Conservation (phyloP, 2,888 invertebrate species). For the Entomobrya multifasciata region DNA sequence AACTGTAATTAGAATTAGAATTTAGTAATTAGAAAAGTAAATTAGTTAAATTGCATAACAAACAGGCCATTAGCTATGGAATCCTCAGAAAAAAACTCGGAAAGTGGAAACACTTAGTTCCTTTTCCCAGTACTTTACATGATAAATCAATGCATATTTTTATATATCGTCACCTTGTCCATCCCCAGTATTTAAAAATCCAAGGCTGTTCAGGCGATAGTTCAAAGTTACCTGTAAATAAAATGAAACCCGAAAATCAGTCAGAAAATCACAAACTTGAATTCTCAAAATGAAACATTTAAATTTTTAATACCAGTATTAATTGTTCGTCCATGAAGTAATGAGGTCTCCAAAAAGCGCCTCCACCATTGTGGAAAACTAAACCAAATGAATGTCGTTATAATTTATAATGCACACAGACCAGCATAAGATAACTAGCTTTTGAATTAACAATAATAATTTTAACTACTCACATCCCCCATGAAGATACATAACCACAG, state of each 20-base stretch:
- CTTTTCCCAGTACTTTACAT: no score
- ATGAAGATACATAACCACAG: constrained; percentile 60
- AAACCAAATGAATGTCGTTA: not conserved
- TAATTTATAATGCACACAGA: not conserved
- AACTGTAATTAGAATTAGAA: no score
- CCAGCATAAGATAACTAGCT: not conserved
- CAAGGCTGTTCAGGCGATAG: constrained; percentile 59
- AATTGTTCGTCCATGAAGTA: constrained; percentile 70
- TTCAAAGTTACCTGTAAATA: constrained; percentile 67
- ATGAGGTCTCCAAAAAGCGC: constrained; percentile 42
- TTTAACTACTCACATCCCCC: constrained; percentile 56
- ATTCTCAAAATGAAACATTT: not conserved
- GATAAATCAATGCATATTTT: no score
- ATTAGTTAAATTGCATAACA: no score
- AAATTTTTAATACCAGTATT: not conserved
- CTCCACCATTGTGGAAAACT: constrained; percentile 65
- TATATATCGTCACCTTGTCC: no score
- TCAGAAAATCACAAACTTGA: not conserved
- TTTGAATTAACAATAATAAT: not conserved
- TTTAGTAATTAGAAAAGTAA: no score
- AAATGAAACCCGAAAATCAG: no score
- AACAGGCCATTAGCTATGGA: not conserved
- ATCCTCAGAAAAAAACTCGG: no score
- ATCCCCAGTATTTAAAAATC: constrained; percentile 77
- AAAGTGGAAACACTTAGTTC: no score